Evolutionary conservation across 2,113 vertebrate species (phyloP).

Genomic region (Corydoras maculifer): DNA sequence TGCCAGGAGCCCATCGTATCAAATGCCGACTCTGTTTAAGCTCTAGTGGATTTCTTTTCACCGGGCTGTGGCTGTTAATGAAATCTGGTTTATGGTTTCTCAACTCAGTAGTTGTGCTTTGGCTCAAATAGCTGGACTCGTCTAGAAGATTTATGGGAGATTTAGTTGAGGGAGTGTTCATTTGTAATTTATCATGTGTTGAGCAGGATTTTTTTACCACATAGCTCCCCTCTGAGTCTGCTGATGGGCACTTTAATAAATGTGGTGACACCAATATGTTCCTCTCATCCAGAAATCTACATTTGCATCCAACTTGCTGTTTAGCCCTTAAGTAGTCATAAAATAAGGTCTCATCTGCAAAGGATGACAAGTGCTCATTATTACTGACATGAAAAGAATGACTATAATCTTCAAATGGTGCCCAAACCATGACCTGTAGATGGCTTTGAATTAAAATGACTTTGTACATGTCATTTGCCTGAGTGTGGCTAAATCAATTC

Average conservation of each 20-base stretch:
- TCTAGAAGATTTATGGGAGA: not conserved
- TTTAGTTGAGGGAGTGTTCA: not conserved
- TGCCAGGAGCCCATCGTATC: slow-evolving; percentile 19
- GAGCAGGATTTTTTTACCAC: not conserved
- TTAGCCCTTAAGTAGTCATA: slow-evolving; percentile 11
- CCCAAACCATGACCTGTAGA: too few relatives aligned
- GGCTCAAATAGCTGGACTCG: not conserved
- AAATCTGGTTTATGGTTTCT: slow-evolving; percentile 24
- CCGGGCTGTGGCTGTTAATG: slow-evolving; percentile 7
- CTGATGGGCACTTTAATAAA: slow-evolving; percentile 21
- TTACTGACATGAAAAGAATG: slow-evolving; percentile 19
- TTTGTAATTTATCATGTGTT: slow-evolving; percentile 8
- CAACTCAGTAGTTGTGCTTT: slow-evolving; percentile 2
- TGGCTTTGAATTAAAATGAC: too few relatives aligned
- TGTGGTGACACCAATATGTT: slow-evolving; percentile 41
- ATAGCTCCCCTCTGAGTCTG: not conserved
- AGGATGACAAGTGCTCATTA: slow-evolving; percentile 13
- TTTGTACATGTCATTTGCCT: too few relatives aligned
- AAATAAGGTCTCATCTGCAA: slow-evolving; percentile 39
- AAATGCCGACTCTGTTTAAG: slow-evolving; percentile 14
- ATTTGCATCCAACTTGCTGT: slow-evolving; percentile 38
- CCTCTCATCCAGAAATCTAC: slow-evolving; percentile 42
- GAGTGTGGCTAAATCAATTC: too few relatives aligned
- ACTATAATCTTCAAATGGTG: too few relatives aligned
- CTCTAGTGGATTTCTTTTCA: not conserved